Conservation (phyloP, 2,113 vertebrate species). For the Hydrolagus affinis region DNA sequence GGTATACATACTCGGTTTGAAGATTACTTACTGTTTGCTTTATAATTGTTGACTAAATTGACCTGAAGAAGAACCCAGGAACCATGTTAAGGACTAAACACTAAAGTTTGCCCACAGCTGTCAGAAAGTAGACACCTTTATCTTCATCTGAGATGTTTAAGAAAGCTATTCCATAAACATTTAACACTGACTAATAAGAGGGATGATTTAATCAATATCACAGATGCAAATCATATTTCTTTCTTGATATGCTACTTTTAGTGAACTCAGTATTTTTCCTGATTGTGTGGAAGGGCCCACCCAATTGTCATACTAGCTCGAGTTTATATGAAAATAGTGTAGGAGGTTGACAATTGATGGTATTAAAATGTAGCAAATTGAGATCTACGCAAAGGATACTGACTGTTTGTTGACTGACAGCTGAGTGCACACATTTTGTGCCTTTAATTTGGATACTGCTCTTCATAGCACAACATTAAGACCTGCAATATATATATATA, state of each 20-base stretch:
- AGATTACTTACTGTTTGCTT: neutral
- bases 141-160: neutral
- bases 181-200: neutral
- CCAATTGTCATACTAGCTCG: neutral
- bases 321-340: neutral
- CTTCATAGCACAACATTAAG: neutral
- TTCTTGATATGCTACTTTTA: neutral
- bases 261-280: neutral
- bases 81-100: neutral
- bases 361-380: neutral
- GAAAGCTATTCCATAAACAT: neutral
- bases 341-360: neutral
- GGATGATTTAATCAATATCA: neutral
- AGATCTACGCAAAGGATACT: neutral
- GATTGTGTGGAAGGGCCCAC: neutral
- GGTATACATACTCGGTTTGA: neutral
- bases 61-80: neutral
- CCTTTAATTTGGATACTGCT: neutral
- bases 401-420: neutral
- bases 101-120: neutral
- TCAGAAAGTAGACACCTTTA: neutral
- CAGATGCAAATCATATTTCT: neutral
- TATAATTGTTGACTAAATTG: neutral
- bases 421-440: neutral
- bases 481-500: neutral